These are phyloP conservation scores for Caenorhabditis inopinata DNA, from an alignment of 1,140 invertebrate genomes.

Conservation along the genomic window DNA sequence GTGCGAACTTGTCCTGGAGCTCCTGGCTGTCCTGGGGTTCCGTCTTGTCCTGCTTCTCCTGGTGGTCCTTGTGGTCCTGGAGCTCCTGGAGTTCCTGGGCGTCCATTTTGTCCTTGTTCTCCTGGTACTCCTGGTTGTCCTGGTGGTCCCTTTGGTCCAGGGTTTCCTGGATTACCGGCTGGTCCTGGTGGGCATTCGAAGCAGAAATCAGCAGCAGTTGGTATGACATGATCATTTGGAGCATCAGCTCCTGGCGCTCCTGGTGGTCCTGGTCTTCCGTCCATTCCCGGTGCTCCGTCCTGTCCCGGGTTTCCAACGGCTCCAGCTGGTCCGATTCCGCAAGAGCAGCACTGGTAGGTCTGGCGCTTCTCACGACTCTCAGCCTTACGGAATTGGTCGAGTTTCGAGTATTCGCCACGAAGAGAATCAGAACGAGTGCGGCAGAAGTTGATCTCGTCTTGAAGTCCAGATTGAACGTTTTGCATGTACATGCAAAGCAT, in stretches of 20 bases:
- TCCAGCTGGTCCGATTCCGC: constrained; percentile 46
- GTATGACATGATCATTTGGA: constrained; percentile 40
- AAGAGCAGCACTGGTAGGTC: constrained; percentile 44
- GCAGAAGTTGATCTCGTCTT: constrained; percentile 49
- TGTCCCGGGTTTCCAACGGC: constrained; percentile 43
- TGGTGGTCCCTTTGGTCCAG: constrained; percentile 31
- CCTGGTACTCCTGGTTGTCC: constrained; percentile 35
- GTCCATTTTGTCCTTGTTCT: constrained; percentile 50
- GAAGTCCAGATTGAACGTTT: constrained; percentile 46
- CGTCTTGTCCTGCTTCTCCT: constrained; percentile 19
- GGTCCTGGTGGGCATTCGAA: constrained; percentile 47
- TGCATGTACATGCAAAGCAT: constrained; percentile 58
- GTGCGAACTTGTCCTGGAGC: constrained; percentile 35
- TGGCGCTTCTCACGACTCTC: constrained; percentile 41
- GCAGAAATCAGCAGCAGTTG: constrained; percentile 49
- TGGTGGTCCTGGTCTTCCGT: constrained; percentile 44
- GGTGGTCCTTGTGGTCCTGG: constrained; percentile 57
- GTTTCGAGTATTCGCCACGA: constrained; percentile 41
- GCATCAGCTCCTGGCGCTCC: constrained; percentile 46
- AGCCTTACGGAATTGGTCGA: constrained; percentile 42
- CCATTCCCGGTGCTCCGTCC: constrained; percentile 46
- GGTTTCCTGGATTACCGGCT: constrained; percentile 25
- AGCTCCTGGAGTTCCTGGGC: constrained; percentile 56
- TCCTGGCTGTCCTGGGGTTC: constrained; percentile 46
- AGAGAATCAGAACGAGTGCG: constrained; percentile 42